Conservation (phyloP, 2,113 vertebrate genomes). For the Urocitellus parryii region DNA sequence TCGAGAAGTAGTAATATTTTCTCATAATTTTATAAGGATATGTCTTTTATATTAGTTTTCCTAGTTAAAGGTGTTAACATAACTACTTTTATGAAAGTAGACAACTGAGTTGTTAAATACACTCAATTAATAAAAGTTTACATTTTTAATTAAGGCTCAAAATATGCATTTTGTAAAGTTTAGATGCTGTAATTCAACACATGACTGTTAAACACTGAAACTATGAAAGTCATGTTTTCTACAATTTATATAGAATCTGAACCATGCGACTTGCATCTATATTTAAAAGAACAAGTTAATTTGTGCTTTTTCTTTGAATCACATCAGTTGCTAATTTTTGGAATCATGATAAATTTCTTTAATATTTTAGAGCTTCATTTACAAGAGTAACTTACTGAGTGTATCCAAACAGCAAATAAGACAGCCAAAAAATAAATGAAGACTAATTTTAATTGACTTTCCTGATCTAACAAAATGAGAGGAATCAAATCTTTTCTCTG, state of each 20-base stretch:
- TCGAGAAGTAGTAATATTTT: background rate
- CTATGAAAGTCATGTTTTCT: background rate
- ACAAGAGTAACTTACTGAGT: background rate
- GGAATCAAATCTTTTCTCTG: background rate
- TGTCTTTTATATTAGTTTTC: background rate
- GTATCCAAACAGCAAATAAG: background rate
- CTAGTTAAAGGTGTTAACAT: conserved; percentile 4
- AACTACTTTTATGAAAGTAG: background rate
- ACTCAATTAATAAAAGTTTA: background rate
- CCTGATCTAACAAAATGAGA: conserved; percentile 5
- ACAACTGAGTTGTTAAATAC: background rate
- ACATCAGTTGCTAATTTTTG: background rate
- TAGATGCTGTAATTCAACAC: background rate
- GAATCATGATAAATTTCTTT: conserved; percentile 1
- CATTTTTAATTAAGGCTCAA: background rate
- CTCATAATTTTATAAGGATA: conserved; percentile 20
- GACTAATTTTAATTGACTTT: background rate
- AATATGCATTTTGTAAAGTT: background rate
- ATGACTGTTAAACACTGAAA: background rate
- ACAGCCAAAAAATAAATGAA: background rate
- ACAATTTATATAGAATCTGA: background rate
- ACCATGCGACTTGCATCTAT: background rate
- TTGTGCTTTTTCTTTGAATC: background rate
- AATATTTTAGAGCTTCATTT: background rate
- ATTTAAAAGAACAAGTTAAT: background rate